Percentiles rank a stretch among this genome's conserved stretches.
Conservation (phyloP, 1,140 invertebrate genomes). For the Polyergus mexicanus region DNA sequence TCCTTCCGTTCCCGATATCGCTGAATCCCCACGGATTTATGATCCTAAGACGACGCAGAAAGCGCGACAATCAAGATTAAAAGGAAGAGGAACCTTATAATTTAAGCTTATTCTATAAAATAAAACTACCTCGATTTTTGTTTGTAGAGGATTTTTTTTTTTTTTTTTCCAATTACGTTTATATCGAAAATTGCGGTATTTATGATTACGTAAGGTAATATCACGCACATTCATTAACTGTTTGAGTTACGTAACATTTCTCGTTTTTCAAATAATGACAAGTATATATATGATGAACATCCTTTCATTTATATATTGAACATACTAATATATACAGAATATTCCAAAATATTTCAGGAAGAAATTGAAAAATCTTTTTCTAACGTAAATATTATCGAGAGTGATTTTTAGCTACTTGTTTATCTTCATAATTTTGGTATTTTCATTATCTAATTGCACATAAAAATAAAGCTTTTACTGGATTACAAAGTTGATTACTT, state of each 20-base stretch:
- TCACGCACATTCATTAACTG: not conserved
- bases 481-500: not conserved
- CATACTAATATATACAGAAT: not conserved
- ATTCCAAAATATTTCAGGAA: not conserved
- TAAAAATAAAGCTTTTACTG: not conserved
- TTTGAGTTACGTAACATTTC: too few relatives aligned
- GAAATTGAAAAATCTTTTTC: not conserved
- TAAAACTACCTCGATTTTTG: not conserved
- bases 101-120: not conserved
- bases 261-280: not conserved
- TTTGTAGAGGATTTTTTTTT: too few relatives aligned
- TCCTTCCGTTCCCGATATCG: conserved; percentile 55
- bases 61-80: not conserved
- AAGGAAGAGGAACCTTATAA: too few relatives aligned
- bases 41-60: conserved; percentile 35
- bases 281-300: not conserved
- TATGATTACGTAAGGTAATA: not conserved
- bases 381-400: not conserved
- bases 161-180: not conserved
- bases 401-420: not conserved
- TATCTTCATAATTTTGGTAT: not conserved
- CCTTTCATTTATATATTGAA: not conserved
- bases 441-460: not conserved
- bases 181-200: not conserved
- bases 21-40: conserved; percentile 66